Evolutionary conservation across 1,140 invertebrate species (phyloP).

Genomic region (Solen grandis): DNA sequence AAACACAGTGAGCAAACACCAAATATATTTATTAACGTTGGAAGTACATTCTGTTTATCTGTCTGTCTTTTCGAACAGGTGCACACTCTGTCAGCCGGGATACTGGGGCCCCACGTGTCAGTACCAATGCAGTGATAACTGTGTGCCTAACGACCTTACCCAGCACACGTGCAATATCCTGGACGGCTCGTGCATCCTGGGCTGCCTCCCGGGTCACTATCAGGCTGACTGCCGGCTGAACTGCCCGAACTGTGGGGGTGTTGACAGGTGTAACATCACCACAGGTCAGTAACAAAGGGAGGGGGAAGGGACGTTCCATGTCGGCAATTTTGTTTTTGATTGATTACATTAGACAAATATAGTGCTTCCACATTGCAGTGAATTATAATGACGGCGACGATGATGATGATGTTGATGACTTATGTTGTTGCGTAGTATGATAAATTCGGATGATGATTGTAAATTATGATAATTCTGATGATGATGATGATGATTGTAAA

Average conservation of each 20-base stretch:
- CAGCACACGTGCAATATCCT: neutral
- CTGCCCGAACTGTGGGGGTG: slow-evolving; percentile 18
- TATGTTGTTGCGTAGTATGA: neutral
- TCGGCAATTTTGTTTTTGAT: neutral
- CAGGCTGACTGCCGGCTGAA: neutral
- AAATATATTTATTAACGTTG: too few relatives aligned
- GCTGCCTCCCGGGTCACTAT: neutral
- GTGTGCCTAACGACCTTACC: neutral
- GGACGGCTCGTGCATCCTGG: neutral
- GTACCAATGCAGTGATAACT: neutral
- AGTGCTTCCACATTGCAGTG: too few relatives aligned
- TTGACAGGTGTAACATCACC: neutral
- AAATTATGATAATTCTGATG: neutral
- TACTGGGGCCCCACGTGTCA: slow-evolving; percentile 18
- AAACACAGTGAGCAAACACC: too few relatives aligned
- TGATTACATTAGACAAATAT: neutral
- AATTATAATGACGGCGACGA: too few relatives aligned
- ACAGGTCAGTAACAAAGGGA: slow-evolving; percentile 2
- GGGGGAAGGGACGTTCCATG: neutral
- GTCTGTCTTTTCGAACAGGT: neutral
- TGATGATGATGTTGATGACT: neutral
- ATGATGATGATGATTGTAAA: neutral
- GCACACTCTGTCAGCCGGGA: neutral
- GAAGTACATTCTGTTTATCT: neutral
- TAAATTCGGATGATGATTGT: neutral